Evolutionary conservation across 2,888 invertebrate genomes (phyloP).

Genomic region (Copidosoma aretas): DNA sequence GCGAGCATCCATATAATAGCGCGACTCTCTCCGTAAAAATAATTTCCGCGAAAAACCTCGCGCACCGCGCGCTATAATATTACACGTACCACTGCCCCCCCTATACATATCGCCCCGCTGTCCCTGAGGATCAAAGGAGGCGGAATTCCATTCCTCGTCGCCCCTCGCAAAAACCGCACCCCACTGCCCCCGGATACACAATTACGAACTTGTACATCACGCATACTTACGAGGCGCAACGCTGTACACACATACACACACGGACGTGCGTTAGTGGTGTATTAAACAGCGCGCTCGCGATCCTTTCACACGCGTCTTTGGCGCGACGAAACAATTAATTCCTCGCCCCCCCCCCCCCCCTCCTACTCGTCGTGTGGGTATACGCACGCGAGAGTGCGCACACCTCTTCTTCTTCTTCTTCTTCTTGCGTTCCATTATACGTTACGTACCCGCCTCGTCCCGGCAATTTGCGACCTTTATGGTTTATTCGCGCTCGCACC

Average conservation of each 20-base stretch:
- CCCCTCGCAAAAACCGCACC: conserved; percentile 20
- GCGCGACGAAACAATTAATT: conserved; percentile 43
- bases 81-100: too few species aligned
- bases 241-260: background rate
- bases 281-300: conserved; percentile 7
- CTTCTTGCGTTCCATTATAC: conserved; percentile 25
- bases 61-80: too few species aligned
- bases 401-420: too few species aligned
- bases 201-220: background rate
- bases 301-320: conserved; percentile 39
- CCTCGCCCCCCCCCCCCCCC: conserved; percentile 33
- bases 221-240: too few species aligned
- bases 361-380: conserved; percentile 7
- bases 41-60: conserved; percentile 27
- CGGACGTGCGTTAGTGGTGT: background rate
- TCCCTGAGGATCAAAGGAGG: conserved; percentile 26
- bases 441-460: background rate
- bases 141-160: conserved; percentile 34
- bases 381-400: too few species aligned
- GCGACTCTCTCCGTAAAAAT: conserved; percentile 20
- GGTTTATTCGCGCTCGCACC: conserved; percentile 1
- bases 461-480: background rate
- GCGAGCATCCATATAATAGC: background rate
- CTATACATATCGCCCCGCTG: too few species aligned
- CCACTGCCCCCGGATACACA: background rate